Evolutionary conservation across 2,113 vertebrate genomes (phyloP), one percentile per base, ranked within the genome.

Genomic region (Nannobrachium achirus): DNA sequence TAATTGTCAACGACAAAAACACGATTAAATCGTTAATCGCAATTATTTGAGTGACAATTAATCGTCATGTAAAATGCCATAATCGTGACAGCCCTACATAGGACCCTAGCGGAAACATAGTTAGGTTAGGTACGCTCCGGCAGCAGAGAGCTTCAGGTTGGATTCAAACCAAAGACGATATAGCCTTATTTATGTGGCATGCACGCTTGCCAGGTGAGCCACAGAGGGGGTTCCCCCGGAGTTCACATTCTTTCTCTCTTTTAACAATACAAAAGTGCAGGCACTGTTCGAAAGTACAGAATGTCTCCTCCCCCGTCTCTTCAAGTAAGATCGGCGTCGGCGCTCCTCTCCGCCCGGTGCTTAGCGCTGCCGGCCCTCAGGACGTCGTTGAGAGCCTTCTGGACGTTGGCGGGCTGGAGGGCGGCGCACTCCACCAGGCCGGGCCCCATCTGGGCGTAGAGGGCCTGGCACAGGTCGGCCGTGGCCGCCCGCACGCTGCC

Each of bases 371-470:
- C 25, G 20, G 72, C 84, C 66, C 93, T 91, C 8, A 97, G 87
- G 60, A 96, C 61, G 73, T 95, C 93, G 8, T 93, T 95, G 61
- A 97, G 89, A 58, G 71, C 85, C 84, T 91, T 94, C 78, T 84
- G 90, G 86, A 95, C 83, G 67, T 88, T 93, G 40, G 89, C 85
- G 10, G 93, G 85, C 77, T 94, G 95, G 19, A 91, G 86, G 7
- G 93, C 92, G 1, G 94, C 95, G 0, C 86, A 92, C 55, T 90
- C 80, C 0, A 89, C 73, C 73, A 98, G 92, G 14, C 79, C 83
- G 6, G 79, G 86, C 41, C 96, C 96, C 95, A 97, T 97, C 60
- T 95, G 93, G 67, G 88, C 62, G 71, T 94, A 88, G 69, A 97
- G 93, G 15, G 93, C 93, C 86, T 91, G 92, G 1, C 95, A 94